Base-by-base conservation (phyloP, 2,113 vertebrate species). In the Etia nguti region DNA sequence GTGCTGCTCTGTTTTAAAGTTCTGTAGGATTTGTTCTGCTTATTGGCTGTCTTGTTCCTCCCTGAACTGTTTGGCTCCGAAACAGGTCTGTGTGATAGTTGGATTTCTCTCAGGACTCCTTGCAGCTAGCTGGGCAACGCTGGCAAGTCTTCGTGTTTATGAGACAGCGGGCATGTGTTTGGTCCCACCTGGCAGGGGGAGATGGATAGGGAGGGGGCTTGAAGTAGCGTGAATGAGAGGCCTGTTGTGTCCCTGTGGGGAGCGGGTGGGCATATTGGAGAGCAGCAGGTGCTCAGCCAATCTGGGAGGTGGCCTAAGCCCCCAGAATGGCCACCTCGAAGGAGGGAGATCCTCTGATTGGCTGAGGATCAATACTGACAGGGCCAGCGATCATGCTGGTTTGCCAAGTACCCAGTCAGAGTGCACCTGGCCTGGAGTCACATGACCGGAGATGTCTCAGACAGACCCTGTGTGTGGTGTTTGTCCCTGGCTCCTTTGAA, bases 221-320 rank as follows among this genome's bases (percentile, higher is more conserved):
- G 80, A 70, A 52, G 80, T 86, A 62, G 90, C 77, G 90, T 94
- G 94, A 95, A 95, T 96, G 90, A 94, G 91, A 82, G 87, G 89
- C 92, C 94, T 95, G 95, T 95, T 95, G 95, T 92, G 88, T 82
- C 86, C 34, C 93, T 70, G 91, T 55, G 88, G 95, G 94, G 91
- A 93, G 90, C 86, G 91, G 94, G 92, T 94, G 89, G 95, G 91
- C 96, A 96, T 96, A 95, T 95, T 96, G 96, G 92, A 92, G 91
- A 95, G 92, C 95, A 96, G 96, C 96, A 93, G 95, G 95, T 95
- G 95, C 88, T 90, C 84, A 81, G 92, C 89, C 94, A 93, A 91
- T 93, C 16, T 90, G 88, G 89, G 92, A 92, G 89, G 87, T 88
- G 85, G 90, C 73, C 86, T 84, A 88, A 80, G 60, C 88, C 86